A percentile compares a stretch with the other conserved stretches of the same genome.
Evolutionary conservation across 1,140 invertebrate genomes (phyloP).

Genomic region (Calephelis virginiensis): DNA sequence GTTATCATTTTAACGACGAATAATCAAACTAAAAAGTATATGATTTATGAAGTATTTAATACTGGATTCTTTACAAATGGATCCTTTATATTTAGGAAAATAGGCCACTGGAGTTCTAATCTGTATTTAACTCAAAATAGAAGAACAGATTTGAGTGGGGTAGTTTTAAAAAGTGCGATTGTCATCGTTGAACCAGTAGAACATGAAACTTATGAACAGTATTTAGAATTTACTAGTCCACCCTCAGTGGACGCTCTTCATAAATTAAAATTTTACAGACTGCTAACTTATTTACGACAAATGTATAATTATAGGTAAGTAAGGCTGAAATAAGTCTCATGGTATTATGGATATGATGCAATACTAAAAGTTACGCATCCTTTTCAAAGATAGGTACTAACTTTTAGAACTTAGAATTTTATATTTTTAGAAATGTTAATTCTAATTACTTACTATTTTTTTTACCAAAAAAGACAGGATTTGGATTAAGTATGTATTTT

Average conservation of each 20-base stretch:
- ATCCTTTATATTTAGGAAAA: conserved; percentile 32
- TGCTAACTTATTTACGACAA: conserved; percentile 79
- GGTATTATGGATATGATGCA: too few relatives aligned
- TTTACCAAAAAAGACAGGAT: too few relatives aligned
- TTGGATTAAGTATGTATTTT: too few relatives aligned
- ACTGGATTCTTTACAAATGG: conserved; percentile 49
- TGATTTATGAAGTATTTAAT: conserved; percentile 50
- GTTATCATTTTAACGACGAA: conserved; percentile 37
- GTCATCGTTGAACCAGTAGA: conserved; percentile 74
- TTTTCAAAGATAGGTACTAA: too few relatives aligned
- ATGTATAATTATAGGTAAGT: conserved; percentile 82
- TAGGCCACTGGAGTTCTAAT: conserved; percentile 43
- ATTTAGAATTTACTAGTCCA: conserved; percentile 58
- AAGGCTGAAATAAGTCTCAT: too few relatives aligned
- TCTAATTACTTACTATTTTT: too few relatives aligned
- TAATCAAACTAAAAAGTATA: conserved; percentile 21
- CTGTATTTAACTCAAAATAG: conserved; percentile 30
- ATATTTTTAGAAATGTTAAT: too few relatives aligned
- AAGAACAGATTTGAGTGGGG: conserved; percentile 50
- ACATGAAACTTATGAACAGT: conserved; percentile 77
- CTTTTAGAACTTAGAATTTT: too few relatives aligned
- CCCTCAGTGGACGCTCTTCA: conserved; percentile 81
- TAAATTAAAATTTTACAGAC: conserved; percentile 79
- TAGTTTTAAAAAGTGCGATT: conserved; percentile 50
- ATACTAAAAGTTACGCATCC: too few relatives aligned